phyloP scores from a whole-genome alignment of 2,113 vertebrate species.

The Grallaria varia region DNA sequence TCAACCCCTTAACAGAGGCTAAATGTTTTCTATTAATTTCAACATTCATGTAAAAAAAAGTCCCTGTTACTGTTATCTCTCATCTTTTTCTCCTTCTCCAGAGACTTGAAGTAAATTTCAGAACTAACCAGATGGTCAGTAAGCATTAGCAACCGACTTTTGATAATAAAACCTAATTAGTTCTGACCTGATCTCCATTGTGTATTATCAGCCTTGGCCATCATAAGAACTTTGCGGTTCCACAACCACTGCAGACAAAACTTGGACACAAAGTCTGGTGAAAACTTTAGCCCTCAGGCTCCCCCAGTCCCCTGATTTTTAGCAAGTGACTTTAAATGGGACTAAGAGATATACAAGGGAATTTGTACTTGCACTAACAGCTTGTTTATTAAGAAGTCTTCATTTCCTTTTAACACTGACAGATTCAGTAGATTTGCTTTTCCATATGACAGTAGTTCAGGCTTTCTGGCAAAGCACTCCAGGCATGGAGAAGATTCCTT shows the following conservation, averaged over 20 bases:
- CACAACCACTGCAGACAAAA: background rate
- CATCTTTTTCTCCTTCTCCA: background rate
- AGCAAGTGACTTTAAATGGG: background rate
- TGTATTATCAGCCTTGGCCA: constrained; percentile 17
- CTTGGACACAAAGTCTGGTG: background rate
- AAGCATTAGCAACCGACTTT: constrained; percentile 6
- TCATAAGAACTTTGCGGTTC: background rate
- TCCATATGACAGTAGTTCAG: background rate
- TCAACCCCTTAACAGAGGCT: background rate
- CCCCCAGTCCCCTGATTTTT: accelerated
- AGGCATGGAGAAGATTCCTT: background rate
- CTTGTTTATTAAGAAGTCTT: background rate
- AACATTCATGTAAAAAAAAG: background rate
- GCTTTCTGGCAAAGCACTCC: background rate
- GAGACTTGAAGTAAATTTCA: constrained; percentile 5
- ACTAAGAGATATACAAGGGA: background rate
- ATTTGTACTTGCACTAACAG: background rate
- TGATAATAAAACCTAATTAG: constrained; percentile 18
- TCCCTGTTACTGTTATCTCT: background rate
- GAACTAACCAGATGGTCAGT: background rate
- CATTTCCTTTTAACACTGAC: background rate
- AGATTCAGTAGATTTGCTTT: background rate
- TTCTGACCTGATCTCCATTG: background rate
- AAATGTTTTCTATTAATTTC: background rate
- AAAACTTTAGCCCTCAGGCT: background rate